A percentile compares a stretch with the other conserved stretches of the same genome.
These are phyloP conservation scores for Schizothorax lantsangensis DNA, from an alignment of 2,797 vertebrate species.

Conservation along the genomic window DNA sequence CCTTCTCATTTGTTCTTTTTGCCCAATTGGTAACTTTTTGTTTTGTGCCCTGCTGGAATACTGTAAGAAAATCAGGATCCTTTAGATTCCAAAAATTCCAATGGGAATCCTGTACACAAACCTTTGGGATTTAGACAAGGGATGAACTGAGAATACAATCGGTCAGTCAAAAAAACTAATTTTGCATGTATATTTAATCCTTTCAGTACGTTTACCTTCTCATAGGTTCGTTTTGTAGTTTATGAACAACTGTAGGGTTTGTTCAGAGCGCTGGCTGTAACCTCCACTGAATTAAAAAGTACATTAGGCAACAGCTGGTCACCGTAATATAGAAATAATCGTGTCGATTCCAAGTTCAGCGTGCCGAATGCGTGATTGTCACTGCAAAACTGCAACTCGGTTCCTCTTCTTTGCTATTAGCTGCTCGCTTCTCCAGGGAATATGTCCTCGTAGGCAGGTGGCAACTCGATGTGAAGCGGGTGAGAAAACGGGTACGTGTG, in stretches of 20 bases:
- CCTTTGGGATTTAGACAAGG: slow-evolving; percentile 21
- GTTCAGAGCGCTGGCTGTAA: background rate
- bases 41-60: slow-evolving; percentile 13
- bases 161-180: slow-evolving; percentile 29
- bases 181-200: slow-evolving; percentile 27
- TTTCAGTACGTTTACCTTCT: background rate
- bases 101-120: slow-evolving; percentile 18
- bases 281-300: slow-evolving; percentile 17
- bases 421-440: slow-evolving; percentile 83
- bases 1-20: slow-evolving; percentile 30
- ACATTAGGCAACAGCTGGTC: background rate
- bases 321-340: slow-evolving; percentile 8
- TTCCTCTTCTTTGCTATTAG: slow-evolving; percentile 67
- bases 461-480: slow-evolving; percentile 85
- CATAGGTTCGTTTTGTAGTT: background rate
- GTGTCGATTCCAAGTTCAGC: slow-evolving; percentile 10
- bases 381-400: slow-evolving; percentile 67
- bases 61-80: slow-evolving; percentile 20
- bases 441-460: slow-evolving; percentile 90
- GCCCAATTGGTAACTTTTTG: slow-evolving; percentile 21
- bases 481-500: slow-evolving; percentile 91
- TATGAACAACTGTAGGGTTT: background rate
- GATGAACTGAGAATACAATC: slow-evolving; percentile 49
- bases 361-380: slow-evolving; percentile 73
- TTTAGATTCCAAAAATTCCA: slow-evolving; percentile 4